Evolutionary conservation across 2,797 vertebrate species (phyloP), one percentile per base, ranked within the genome.

Genomic region (Eupleurogrammus muticus): DNA sequence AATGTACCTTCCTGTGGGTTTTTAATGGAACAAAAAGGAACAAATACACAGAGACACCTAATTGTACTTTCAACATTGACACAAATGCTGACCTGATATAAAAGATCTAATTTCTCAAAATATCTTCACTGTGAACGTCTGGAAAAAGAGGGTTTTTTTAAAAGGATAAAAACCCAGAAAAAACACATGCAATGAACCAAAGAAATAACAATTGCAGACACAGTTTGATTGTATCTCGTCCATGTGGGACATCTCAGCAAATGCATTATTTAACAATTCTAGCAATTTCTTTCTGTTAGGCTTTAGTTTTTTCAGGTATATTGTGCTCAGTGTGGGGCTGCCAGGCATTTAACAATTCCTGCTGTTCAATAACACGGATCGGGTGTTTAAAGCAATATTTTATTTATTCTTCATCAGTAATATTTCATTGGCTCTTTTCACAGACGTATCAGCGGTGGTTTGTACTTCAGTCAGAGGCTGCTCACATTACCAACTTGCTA

Each of bases 1-100:
- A 61, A 34, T 11, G 5, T n/a, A n/a, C n/a, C 46, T 68, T 12
- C 14, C 16, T 68, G n/a, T n/a, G n/a, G n/a, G n/a, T n/a, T n/a
- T n/a, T n/a, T n/a, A n/a, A n/a, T n/a, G 34, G 65, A 70, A 46
- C n/a, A 75, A 79, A 73, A 19, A 58, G 21, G n/a, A 57, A 57
- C 23, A 62, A 51, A 65, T 11, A 24, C 24, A 36, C 19, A 11
- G 2, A 47, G 4, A 58, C 0, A 17, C 12, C 4, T 56, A 14
- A 51, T 55, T 54, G 32, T 23, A 35, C 13, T 32, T 49, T 36
- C 20, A 55, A 56, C 38, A 59, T 9, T 28, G 17, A 54, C 34
- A 51, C 4, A 36, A 38, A 53, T 35, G 13, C 32, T 21, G 57
- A 49, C 23, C 16, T 9, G 9, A 49, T 19, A 11, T 10, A 35